Evolutionary conservation across 2,113 vertebrate genomes (phyloP), one percentile per base, ranked within the genome.

Genomic region (Lipophrys pholis): DNA sequence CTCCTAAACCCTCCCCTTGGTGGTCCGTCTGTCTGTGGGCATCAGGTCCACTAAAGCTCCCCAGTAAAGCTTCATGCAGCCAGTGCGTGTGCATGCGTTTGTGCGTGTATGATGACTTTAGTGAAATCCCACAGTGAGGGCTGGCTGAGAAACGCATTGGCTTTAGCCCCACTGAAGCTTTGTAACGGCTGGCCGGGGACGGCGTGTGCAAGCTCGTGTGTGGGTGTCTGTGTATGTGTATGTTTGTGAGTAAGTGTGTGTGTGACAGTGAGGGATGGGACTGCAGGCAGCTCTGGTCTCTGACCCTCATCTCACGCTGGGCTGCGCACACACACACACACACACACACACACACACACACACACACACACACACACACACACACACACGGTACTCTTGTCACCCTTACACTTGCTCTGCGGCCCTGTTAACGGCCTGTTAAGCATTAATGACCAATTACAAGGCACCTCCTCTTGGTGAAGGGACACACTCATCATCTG

Each of bases 361-460:
- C n/a, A n/a, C n/a, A n/a, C n/a, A n/a, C n/a, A n/a, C n/a, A n/a
- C n/a, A n/a, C n/a, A n/a, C n/a, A n/a, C n/a, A n/a, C n/a, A n/a
- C n/a, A n/a, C n/a, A n/a, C n/a, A n/a, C 48, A 58, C 50, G 57
- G 41, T 67, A 76, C 51, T 46, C 55, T 36, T 52, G 64, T 66
- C 59, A 14, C 41, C 72, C 52, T 58, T 35, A 9, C 0, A 2
- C 58, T 53, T 58, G 50, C 69, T 65, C 53, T 12, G 38, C 71
- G 57, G 49, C 38, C 64, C 50, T 40, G 69, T 71, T 87, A 85
- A 88, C 51, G 62, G 59, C 65, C 75, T 80, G 84, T 87, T 83
- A 53, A 61, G 76, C 76, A 80, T 83, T 91, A 90, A 91, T 83
- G 73, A 90, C 88, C 87, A 90, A 90, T 91, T 91, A 91, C 75